Conservation (phyloP, 2,113 vertebrate genomes). For the Pygoscelis adeliae region DNA sequence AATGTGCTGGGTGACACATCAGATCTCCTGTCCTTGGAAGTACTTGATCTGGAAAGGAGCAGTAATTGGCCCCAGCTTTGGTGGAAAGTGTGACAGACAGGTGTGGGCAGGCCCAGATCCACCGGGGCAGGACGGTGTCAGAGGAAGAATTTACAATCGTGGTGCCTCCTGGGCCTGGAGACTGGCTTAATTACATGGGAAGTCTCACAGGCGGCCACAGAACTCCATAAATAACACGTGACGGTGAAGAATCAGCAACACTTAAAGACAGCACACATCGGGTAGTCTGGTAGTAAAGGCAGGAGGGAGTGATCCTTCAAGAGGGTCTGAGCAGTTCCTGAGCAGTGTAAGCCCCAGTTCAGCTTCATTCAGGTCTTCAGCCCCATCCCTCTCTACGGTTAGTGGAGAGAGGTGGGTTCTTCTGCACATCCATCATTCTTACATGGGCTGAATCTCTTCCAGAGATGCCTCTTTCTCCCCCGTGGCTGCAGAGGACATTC, state of each 20-base stretch:
- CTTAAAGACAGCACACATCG: neutral
- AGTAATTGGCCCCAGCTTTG: neutral
- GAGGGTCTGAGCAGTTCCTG: neutral
- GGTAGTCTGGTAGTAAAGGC: neutral
- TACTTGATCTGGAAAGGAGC: neutral
- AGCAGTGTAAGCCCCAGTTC: neutral
- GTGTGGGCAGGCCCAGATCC: neutral
- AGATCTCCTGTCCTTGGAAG: neutral
- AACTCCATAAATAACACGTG: neutral
- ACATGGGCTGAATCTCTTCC: neutral
- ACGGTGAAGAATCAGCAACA: neutral
- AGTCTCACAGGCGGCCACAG: neutral
- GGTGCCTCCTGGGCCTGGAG: conserved; percentile 3
- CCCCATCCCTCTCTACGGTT: neutral
- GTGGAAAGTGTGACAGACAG: neutral
- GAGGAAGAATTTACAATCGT: neutral
- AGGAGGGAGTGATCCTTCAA: neutral
- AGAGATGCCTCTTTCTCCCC: neutral
- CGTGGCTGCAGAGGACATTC: neutral
- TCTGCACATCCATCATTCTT: neutral
- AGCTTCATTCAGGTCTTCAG: neutral
- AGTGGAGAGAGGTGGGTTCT: neutral
- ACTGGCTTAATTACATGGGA: neutral
- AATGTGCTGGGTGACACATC: neutral
- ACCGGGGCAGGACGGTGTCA: neutral